These are phyloP conservation scores for Nylanderia fulva DNA, from an alignment of 1,140 invertebrate genomes.

Conservation along the genomic window DNA sequence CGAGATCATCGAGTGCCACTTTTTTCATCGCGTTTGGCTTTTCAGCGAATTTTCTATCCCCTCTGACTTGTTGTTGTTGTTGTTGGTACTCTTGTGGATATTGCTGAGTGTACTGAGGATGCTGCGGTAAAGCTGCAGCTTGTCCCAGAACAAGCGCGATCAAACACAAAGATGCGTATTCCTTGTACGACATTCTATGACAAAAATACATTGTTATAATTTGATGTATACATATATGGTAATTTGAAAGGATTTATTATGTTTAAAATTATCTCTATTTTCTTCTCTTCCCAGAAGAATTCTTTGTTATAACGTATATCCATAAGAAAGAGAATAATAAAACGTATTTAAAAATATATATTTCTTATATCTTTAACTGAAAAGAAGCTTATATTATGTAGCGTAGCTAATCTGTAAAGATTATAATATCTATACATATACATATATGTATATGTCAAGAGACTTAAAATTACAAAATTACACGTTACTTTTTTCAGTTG, in stretches of 20 bases:
- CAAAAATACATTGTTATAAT: not conserved
- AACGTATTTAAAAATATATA: not conserved
- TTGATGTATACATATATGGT: not conserved
- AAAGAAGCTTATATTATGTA: not conserved
- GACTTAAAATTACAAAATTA: not conserved
- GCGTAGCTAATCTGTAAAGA: not conserved
- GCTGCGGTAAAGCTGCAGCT: slow-evolving; percentile 81
- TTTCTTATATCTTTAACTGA: too few species aligned
- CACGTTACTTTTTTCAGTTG: not conserved
- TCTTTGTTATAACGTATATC: not conserved
- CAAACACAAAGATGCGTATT: slow-evolving; percentile 80
- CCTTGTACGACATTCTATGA: slow-evolving; percentile 80
- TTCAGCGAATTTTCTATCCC: slow-evolving; percentile 93
- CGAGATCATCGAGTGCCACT: slow-evolving; percentile 92
- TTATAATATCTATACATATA: not conserved
- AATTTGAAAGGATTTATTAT: not conserved
- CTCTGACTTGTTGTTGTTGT: slow-evolving; percentile 80
- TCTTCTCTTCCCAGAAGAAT: not conserved
- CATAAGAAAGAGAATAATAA: not conserved
- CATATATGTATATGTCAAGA: not conserved
- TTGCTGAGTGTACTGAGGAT: slow-evolving; percentile 77
- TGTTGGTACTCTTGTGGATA: slow-evolving; percentile 85
- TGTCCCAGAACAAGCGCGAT: slow-evolving; percentile 82
- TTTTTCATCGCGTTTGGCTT: slow-evolving; percentile 95
- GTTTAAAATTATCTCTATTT: not conserved